phyloP scores from a whole-genome alignment of 1,140 invertebrate genomes.

The Hylaeus anthracinus region DNA sequence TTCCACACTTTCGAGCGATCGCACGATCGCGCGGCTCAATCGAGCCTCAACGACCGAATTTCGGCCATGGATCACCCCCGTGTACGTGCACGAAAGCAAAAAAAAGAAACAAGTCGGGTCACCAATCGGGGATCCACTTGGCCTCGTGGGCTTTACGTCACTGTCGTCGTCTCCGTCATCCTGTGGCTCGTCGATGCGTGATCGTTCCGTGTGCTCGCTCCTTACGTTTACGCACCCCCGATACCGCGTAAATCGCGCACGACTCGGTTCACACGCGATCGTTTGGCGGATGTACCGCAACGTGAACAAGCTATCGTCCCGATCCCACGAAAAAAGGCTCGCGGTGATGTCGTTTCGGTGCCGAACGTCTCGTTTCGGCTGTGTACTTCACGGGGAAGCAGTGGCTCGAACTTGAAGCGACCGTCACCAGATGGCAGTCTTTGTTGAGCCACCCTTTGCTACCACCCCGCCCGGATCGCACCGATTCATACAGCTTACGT shows the following conservation, averaged over 20 bases:
- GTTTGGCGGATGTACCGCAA: not conserved
- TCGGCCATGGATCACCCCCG: not conserved
- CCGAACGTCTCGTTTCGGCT: slow-evolving; percentile 68
- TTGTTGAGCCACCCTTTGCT: slow-evolving; percentile 48
- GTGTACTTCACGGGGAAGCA: slow-evolving; percentile 76
- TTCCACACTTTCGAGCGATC: too few species aligned
- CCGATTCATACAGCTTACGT: slow-evolving; percentile 37
- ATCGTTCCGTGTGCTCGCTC: slow-evolving; percentile 12
- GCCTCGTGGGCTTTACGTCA: slow-evolving; percentile 54
- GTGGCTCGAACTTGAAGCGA: slow-evolving; percentile 63
- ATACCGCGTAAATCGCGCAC: slow-evolving; percentile 15
- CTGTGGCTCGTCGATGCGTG: slow-evolving; percentile 23
- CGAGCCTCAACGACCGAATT: too few species aligned
- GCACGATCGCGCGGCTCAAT: not conserved
- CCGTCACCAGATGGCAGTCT: slow-evolving; percentile 71
- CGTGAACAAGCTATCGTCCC: not conserved
- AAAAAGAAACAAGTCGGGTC: not conserved
- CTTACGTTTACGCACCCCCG: not conserved
- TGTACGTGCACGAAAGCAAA: not conserved
- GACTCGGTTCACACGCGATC: not conserved
- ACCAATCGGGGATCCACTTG: slow-evolving; percentile 19
- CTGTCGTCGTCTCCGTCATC: slow-evolving; percentile 32
- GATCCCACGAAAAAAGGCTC: slow-evolving; percentile 9
- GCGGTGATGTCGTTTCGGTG: slow-evolving; percentile 27
- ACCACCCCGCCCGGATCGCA: slow-evolving; percentile 69